Evolutionary conservation across 2,888 invertebrate genomes (phyloP), one percentile per base, ranked within the genome.

Genomic region (Troglohyphantes excavatus): DNA sequence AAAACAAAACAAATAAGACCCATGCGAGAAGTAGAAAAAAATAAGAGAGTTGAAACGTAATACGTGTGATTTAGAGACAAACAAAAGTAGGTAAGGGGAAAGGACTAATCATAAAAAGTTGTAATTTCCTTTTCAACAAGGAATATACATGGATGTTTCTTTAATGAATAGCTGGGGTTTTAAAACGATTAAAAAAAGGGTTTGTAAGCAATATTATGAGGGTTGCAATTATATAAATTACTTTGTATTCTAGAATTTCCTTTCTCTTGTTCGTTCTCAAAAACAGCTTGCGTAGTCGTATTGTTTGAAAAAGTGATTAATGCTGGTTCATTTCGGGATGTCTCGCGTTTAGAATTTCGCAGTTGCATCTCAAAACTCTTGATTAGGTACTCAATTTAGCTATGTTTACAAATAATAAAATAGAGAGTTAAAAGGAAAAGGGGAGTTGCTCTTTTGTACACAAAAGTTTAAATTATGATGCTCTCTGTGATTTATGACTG

Each of bases 221-320:
- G 59, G 26, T 61, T 73, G 85, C 78, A 86, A 86, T 86, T 86
- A 86, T 39, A 86, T 86, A 86, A 86, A 86, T 86, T 86, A 61
- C 85, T 86, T 78, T 75, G 27, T n/a, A 33, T 23, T 23, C 85
- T 26, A 43, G 6, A 86, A 68, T 78, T 78, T 39, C 26, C 68
- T 70, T 78, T 70, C 75, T 29, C 70, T 61, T 70, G 19, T 21
- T 17, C 21, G 39, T 67, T 67, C 53, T 59, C 75, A 75, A 84
- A 84, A 84, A 84, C 73, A 75, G 65, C 46, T 84, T 53, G 67
- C 73, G 5, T 26, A 53, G 53, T 75, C 43, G 33, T 67, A 59
- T 67, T 84, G 53, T 76, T 84, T 75, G 53, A 65, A 67, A 84
- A 61, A 46, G 67, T 84, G 75, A 73, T 84, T 84, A 84, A 84